Conservation (phyloP, 2,113 vertebrate species). For the Rissa tridactyla region DNA sequence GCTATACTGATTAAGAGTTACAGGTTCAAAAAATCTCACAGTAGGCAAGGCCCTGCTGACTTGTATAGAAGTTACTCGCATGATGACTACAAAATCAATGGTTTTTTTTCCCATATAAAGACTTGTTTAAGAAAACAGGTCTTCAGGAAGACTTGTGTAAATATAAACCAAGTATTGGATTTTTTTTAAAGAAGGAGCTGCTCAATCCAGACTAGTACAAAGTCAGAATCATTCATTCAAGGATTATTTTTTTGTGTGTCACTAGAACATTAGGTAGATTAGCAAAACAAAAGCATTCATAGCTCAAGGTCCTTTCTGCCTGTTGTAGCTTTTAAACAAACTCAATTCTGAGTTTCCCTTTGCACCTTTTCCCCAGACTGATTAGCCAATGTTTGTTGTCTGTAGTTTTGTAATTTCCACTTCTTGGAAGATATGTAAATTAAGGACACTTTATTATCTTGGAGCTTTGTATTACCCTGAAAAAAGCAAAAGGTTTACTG, state of each 20-base stretch:
- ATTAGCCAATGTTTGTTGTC: conserved; percentile 40
- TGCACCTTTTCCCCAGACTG: conserved; percentile 18
- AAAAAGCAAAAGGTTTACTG: conserved; percentile 56
- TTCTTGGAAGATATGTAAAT: conserved; percentile 49
- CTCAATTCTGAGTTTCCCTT: background rate
- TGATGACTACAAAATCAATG: background rate
- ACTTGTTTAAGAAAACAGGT: background rate
- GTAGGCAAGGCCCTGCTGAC: background rate
- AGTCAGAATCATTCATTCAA: background rate
- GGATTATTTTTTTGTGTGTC: background rate
- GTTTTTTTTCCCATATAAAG: conserved; percentile 5
- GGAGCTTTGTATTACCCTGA: conserved; percentile 29
- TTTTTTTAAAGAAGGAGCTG: background rate
- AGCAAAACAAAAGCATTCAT: conserved; percentile 19
- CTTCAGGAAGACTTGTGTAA: background rate
- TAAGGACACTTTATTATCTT: conserved; percentile 24
- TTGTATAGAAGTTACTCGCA: background rate
- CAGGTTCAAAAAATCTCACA: conserved; percentile 27
- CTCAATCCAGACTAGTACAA: background rate
- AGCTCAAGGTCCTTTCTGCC: background rate
- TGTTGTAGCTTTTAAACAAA: conserved; percentile 21
- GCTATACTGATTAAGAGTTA: conserved; percentile 14
- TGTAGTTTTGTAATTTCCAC: conserved; percentile 53
- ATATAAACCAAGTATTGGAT: background rate
- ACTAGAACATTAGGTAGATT: background rate